Conservation (phyloP, 2,797 vertebrate species). For the Erethizon dorsatum region DNA sequence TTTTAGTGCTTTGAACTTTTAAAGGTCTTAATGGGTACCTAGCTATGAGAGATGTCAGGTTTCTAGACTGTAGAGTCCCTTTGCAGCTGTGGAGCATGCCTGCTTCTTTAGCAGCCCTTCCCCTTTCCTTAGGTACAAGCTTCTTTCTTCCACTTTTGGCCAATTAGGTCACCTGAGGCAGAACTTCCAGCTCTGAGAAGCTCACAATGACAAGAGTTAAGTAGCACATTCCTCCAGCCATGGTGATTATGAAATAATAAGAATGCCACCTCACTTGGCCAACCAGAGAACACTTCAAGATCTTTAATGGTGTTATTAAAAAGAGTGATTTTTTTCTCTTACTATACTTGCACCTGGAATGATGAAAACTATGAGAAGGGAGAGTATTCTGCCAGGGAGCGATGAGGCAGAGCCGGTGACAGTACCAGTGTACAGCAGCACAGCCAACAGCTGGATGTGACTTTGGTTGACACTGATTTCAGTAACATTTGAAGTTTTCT, state of each 20-base stretch:
- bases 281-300: background rate
- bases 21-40: background rate
- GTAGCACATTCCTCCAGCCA: background rate
- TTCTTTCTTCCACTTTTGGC: background rate
- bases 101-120: background rate
- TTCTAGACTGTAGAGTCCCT: background rate
- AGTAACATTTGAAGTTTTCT: background rate
- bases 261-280: background rate
- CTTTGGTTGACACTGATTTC: background rate
- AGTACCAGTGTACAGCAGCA: rapidly evolving
- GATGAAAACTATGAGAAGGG: background rate
- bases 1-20: background rate
- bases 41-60: background rate
- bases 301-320: background rate
- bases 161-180: background rate
- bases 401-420: background rate
- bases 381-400: background rate
- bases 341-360: background rate
- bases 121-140: background rate
- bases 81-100: background rate
- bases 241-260: background rate
- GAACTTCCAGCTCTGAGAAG: background rate
- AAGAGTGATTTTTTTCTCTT: background rate
- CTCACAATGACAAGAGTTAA: background rate
- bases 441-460: background rate